Conservation (phyloP, 2,113 vertebrate genomes). For the Xyrauchen texanus region DNA sequence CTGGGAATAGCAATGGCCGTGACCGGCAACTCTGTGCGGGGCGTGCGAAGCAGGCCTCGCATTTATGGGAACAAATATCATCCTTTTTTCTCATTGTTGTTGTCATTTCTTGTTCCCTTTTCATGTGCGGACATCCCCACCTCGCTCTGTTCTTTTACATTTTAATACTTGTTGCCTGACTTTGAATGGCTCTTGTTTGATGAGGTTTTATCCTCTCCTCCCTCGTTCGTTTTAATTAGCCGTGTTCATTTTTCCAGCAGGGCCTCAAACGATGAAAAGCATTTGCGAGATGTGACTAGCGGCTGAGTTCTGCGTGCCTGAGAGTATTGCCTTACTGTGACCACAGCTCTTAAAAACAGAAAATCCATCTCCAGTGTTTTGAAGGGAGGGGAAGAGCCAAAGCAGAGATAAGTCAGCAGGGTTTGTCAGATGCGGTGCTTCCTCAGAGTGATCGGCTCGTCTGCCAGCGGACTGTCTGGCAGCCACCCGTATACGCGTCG, state of each 20-base stretch:
- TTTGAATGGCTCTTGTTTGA: slow-evolving; percentile 55
- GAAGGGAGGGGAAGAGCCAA: slow-evolving; percentile 45
- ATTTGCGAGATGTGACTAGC: slow-evolving; percentile 38
- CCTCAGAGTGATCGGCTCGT: slow-evolving; percentile 34
- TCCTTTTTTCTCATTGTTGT: slow-evolving; percentile 34
- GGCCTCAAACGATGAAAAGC: not conserved
- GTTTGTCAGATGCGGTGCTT: slow-evolving; percentile 38
- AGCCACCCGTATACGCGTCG: not conserved
- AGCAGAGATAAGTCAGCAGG: slow-evolving; percentile 54
- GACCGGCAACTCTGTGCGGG: slow-evolving; percentile 45
- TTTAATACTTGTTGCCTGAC: slow-evolving; percentile 38
- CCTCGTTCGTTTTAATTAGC: slow-evolving; percentile 48
- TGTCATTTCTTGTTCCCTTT: slow-evolving; percentile 40
- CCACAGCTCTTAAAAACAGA: slow-evolving; percentile 57
- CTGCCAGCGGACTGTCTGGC: slow-evolving; percentile 29
- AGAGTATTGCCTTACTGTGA: slow-evolving; percentile 53
- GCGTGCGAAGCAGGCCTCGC: slow-evolving; percentile 18
- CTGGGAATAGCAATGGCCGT: slow-evolving; percentile 53
- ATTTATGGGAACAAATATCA: slow-evolving; percentile 54
- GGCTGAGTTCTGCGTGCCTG: slow-evolving; percentile 47
- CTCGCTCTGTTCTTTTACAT: slow-evolving; percentile 31
- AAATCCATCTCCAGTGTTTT: slow-evolving; percentile 51
- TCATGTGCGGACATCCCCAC: slow-evolving; percentile 44
- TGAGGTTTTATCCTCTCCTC: slow-evolving; percentile 49
- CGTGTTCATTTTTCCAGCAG: slow-evolving; percentile 51